Evolutionary conservation across 2,888 invertebrate species (phyloP), one percentile per base, ranked within the genome.

Genomic region (Rotaria magnacalcarata): DNA sequence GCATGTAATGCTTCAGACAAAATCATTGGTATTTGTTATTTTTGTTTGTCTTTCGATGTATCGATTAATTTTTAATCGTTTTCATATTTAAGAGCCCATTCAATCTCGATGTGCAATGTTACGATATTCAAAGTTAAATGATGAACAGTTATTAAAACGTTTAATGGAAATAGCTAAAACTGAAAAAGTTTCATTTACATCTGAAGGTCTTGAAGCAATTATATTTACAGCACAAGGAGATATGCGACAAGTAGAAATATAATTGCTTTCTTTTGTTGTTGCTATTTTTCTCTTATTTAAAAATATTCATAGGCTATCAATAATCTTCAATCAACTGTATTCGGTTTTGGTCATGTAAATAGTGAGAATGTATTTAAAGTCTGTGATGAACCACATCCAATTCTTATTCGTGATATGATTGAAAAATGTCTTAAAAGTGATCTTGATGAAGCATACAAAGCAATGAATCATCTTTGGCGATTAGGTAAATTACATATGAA

Each of bases 141-240:
- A 99, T 91, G 94, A 95, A 0, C 96, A 99, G 92, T 93, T 99
- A 88, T 92, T 97, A 85, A 94, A 95, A 0, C 95, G 96, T 89
- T 90, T 95, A 2, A 92, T 95, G 85, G 93, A 94, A 89, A 93
- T 96, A 50, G 94, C 94, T 89, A 92, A 93, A 87, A 92, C 93
- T 88, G 95, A 95, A 91, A 88, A 89, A 86, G 91, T 97, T 4
- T 94, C 94, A 0, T 95, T 95, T 90, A 94, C 95, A 0, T 94
- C 96, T 89, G 96, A 97, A 90, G 99, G 99, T 0, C 92, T 97
- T 85, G 96, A 96, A 91, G 97, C 98, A 0, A 94, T 99, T 88
- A 94, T 98, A 52, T 99, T 97, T 91, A 98, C 98, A 0, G 96
- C 99, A 0, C 97, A 99, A 92, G 99, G 99, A 0, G 99, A 99